phyloP scores from a whole-genome alignment of 2,113 vertebrate genomes.

The Spermophilus dauricus region DNA sequence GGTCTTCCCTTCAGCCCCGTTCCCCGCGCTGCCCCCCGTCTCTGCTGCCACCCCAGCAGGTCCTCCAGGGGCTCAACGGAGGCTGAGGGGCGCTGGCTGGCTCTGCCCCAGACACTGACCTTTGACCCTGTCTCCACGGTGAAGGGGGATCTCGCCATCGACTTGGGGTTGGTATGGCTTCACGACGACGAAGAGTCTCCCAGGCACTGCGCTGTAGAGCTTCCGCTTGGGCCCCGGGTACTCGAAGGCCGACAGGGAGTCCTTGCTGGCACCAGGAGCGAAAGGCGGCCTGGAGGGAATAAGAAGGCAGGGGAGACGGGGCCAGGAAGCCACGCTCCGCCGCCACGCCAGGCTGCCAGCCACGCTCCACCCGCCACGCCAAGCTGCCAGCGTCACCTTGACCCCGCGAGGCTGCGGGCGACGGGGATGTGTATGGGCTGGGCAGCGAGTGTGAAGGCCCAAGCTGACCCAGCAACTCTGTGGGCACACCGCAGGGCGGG shows the following conservation, averaged over 20 bases:
- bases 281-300: constrained; percentile 82
- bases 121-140: constrained; percentile 97
- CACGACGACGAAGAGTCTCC: constrained; percentile 95
- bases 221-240: constrained; percentile 93
- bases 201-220: constrained; percentile 97
- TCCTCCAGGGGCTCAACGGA: rapidly evolving
- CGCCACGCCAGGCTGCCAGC: rapidly evolving
- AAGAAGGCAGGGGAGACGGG: neutral
- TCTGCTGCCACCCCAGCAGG: neutral
- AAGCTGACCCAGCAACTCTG: rapidly evolving
- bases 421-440: rapidly evolving
- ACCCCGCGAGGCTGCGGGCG: rapidly evolving
- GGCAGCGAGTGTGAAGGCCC: rapidly evolving
- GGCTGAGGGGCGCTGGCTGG: rapidly evolving
- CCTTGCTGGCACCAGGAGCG: constrained; percentile 90
- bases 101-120: constrained; percentile 87
- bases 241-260: constrained; percentile 87
- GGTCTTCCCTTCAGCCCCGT: no score
- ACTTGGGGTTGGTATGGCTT: constrained; percentile 95
- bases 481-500: rapidly evolving
- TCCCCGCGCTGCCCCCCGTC: no score
- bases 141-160: constrained; percentile 96
- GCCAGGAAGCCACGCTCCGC: neutral
- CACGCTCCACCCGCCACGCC: no score
- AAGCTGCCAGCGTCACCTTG: rapidly evolving